These are phyloP conservation scores for Rhinogobio ventralis DNA, from an alignment of 2,797 vertebrate species.

Conservation along the genomic window DNA sequence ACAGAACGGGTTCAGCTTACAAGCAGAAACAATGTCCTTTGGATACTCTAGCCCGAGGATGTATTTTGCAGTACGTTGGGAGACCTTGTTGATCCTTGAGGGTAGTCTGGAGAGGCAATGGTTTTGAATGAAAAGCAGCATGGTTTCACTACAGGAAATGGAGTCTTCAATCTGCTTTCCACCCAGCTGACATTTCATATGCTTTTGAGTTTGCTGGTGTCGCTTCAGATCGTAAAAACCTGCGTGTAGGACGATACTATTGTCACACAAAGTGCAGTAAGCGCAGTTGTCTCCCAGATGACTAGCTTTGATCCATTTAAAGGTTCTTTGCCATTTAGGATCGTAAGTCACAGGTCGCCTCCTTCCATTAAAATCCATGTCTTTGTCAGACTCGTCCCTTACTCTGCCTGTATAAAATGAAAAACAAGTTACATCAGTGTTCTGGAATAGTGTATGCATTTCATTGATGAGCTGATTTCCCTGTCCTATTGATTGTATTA, in stretches of 20 bases:
- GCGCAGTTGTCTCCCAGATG: constrained; percentile 67
- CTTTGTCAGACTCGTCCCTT: constrained; percentile 33
- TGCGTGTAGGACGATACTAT: constrained; percentile 62
- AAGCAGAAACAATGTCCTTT: constrained; percentile 66
- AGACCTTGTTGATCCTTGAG: constrained; percentile 38
- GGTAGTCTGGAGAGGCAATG: constrained; percentile 58
- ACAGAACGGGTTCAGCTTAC: constrained; percentile 76
- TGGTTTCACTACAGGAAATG: constrained; percentile 64
- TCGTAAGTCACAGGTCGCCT: constrained; percentile 50
- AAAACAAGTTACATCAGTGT: constrained; percentile 28
- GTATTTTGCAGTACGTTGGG: constrained; percentile 59
- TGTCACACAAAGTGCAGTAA: constrained; percentile 72
- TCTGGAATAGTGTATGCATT: not conserved
- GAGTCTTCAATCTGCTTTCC: not conserved
- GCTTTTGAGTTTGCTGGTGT: constrained; percentile 68
- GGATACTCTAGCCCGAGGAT: constrained; percentile 72
- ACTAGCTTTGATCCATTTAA: constrained; percentile 70
- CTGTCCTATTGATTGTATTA: not conserved
- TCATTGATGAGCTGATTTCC: not conserved
- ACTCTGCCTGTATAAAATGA: constrained; percentile 51
- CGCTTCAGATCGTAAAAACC: constrained; percentile 67
- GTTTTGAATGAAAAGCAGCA: constrained; percentile 70
- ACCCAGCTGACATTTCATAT: constrained; percentile 53
- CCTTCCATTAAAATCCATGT: constrained; percentile 39
- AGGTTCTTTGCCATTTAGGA: constrained; percentile 69